A percentile compares a stretch with the other conserved stretches of the same genome.
These are phyloP conservation scores for Lycaon pictus DNA, from an alignment of 2,113 vertebrate genomes.

Conservation along the genomic window DNA sequence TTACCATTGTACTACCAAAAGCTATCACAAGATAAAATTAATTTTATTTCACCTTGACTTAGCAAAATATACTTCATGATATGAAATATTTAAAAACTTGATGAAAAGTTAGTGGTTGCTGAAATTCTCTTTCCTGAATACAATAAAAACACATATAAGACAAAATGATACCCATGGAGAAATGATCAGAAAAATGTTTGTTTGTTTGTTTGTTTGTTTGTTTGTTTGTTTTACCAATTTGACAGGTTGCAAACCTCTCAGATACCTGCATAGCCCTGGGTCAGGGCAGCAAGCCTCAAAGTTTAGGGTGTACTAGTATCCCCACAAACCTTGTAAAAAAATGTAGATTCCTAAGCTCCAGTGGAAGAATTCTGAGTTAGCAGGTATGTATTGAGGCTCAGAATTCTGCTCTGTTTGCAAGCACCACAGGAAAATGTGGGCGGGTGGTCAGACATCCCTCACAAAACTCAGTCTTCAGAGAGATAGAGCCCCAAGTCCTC, in stretches of 20 bases:
- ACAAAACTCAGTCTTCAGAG: constrained; percentile 1
- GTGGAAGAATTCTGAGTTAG: background rate
- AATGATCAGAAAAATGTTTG: background rate
- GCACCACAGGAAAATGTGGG: background rate
- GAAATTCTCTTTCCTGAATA: constrained; percentile 39
- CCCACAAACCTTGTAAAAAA: constrained; percentile 12
- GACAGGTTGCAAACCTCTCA: background rate
- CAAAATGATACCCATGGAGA: background rate
- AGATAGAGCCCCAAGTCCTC: background rate
- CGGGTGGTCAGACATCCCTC: accelerated
- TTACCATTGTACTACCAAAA: background rate
- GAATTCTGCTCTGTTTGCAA: background rate
- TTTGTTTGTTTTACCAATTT: background rate
- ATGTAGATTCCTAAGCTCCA: background rate
- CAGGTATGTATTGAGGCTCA: background rate
- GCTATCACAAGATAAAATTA: background rate
- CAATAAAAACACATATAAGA: background rate
- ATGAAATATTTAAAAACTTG: background rate
- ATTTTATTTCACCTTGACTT: constrained; percentile 33
- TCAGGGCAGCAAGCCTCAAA: background rate
- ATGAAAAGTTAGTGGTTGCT: background rate
- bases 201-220: background rate
- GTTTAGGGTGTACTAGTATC: background rate
- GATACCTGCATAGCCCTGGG: background rate
- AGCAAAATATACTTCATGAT: background rate